phyloP scores from a whole-genome alignment of 2,888 invertebrate genomes.

The Andricus curvator region DNA sequence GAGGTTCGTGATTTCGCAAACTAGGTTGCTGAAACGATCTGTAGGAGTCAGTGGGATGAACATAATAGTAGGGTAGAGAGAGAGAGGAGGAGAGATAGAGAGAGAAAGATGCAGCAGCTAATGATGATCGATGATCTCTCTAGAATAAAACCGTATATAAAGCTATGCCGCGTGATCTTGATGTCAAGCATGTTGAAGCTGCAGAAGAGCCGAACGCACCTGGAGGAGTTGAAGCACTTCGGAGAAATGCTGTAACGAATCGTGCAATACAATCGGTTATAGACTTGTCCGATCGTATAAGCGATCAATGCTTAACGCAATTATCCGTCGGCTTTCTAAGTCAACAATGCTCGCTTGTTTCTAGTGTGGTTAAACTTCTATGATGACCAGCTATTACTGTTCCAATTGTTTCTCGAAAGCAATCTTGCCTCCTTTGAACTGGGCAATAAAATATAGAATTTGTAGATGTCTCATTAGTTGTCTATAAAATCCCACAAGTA shows the following conservation, averaged over 20 bases:
- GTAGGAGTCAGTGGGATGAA: conserved; percentile 19
- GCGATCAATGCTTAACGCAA: conserved; percentile 30
- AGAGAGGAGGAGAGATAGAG: neutral
- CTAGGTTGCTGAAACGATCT: conserved; percentile 1
- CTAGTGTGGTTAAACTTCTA: conserved; percentile 11
- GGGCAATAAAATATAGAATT: conserved; percentile 3
- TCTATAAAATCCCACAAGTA: neutral
- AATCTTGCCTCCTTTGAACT: neutral
- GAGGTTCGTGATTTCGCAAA: conserved; percentile 18
- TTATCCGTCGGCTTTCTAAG: conserved; percentile 36
- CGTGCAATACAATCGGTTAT: conserved; percentile 35
- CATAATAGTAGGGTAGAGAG: neutral
- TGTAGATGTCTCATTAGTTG: neutral
- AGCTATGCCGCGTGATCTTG: conserved; percentile 43
- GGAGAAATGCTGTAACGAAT: conserved; percentile 36
- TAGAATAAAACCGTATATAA: conserved; percentile 46
- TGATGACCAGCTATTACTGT: conserved; percentile 20
- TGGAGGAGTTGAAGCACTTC: conserved; percentile 32
- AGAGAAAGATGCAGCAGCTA: conserved; percentile 43
- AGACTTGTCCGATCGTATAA: conserved; percentile 38
- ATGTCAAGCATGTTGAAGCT: conserved; percentile 42
- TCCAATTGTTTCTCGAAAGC: conserved; percentile 12
- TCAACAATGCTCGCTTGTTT: conserved; percentile 26
- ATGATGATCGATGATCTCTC: conserved; percentile 53
- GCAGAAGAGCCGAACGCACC: conserved; percentile 29